These are phyloP conservation scores for Thecocarcelia acutangulata DNA, from an alignment of 2,888 invertebrate genomes.

Conservation along the genomic window DNA sequence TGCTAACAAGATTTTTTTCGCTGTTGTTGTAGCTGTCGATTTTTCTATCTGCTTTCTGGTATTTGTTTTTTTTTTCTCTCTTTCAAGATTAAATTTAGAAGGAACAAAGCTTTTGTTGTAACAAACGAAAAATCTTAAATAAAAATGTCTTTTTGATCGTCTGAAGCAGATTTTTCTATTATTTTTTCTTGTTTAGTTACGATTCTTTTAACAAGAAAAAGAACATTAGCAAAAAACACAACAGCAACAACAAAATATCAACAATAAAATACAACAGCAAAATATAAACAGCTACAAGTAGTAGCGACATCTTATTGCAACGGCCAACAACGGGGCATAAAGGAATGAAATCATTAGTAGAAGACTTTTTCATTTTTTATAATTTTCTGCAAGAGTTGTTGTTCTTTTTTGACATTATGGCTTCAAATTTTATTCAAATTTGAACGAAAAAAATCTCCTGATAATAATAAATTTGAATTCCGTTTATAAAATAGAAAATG, in stretches of 20 bases:
- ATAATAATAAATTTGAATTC: no score
- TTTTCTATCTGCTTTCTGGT: constrained; percentile 10
- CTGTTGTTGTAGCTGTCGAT: constrained; percentile 34
- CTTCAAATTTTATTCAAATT: no score
- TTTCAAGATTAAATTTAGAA: constrained; percentile 38
- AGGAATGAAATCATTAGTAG: constrained; percentile 19
- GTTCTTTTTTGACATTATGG: no score
- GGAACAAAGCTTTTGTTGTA: constrained; percentile 27
- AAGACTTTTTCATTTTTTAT: neutral
- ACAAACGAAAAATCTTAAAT: constrained; percentile 53
- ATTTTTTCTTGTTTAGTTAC: neutral
- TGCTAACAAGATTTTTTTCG: constrained; percentile 77
- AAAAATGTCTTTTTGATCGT: constrained; percentile 59
- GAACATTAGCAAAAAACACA: constrained; percentile 48
- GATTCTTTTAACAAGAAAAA: constrained; percentile 50
- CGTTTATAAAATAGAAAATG: no score
- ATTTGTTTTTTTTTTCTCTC: neutral
- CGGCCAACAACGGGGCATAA: neutral
- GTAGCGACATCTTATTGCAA: constrained; percentile 54
- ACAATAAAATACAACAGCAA: constrained; percentile 31
- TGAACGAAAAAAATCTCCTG: no score
- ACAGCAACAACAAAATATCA: constrained; percentile 36
- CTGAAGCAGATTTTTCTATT: constrained; percentile 24
- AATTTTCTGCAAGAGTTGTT: no score
- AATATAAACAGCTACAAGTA: constrained; percentile 57